These are phyloP conservation scores for Ophion ventricosus DNA, from an alignment of 2,888 invertebrate species.

Conservation along the genomic window DNA sequence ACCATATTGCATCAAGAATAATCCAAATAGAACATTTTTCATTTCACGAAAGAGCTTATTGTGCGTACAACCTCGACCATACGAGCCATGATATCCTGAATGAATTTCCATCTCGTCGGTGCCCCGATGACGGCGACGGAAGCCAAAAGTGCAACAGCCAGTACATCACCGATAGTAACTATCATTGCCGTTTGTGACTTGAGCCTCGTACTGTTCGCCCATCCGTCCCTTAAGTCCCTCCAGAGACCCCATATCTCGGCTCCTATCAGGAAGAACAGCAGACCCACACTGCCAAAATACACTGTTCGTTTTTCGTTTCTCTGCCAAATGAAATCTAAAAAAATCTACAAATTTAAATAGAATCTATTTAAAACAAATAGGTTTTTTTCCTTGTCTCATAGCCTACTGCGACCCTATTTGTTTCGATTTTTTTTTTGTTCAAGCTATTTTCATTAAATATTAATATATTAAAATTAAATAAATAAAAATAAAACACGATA, in stretches of 20 bases:
- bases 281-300: slow-evolving; percentile 65
- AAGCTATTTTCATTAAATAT: too few relatives aligned
- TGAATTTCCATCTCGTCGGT: slow-evolving; percentile 84
- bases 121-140: slow-evolving; percentile 85
- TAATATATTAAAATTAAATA: too few relatives aligned
- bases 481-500: too few relatives aligned
- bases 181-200: slow-evolving; percentile 85
- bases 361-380: too few relatives aligned
- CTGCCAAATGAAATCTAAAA: background rate
- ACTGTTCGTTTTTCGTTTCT: background rate
- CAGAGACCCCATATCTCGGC: slow-evolving; percentile 84
- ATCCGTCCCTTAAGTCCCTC: slow-evolving; percentile 85
- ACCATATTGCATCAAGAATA: too few relatives aligned
- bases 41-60: slow-evolving; percentile 61
- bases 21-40: background rate
- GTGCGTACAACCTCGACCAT: slow-evolving; percentile 82
- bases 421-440: too few relatives aligned
- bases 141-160: slow-evolving; percentile 85
- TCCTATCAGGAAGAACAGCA: slow-evolving; percentile 70
- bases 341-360: too few relatives aligned
- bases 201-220: slow-evolving; percentile 85
- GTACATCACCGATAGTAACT: slow-evolving; percentile 85
- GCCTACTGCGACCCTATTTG: too few relatives aligned
- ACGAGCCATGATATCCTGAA: slow-evolving; percentile 84
- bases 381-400: too few relatives aligned